Evolutionary conservation across 1,140 invertebrate species (phyloP), one percentile per base, ranked within the genome.

Genomic region (Polypedilum pembai): DNA sequence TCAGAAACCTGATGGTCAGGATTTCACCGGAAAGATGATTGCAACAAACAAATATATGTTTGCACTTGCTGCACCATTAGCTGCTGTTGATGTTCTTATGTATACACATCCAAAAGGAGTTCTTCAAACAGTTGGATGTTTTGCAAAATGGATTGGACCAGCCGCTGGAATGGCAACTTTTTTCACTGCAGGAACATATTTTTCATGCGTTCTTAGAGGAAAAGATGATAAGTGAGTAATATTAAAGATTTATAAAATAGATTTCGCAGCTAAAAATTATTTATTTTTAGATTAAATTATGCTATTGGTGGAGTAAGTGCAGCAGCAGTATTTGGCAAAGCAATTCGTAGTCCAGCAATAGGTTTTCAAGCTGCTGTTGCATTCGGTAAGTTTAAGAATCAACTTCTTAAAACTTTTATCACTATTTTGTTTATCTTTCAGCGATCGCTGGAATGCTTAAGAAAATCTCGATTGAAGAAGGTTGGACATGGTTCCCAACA

Each of bases 1-100:
- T 79, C 87, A 89, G 78, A 83, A 87, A n/a, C 90, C 90, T 0
- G 90, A 92, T 56, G 90, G 90, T 0, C 77, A 87, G 73, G 88
- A 90, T 78, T 85, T 88, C 40, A 80, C 86, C 69, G 83, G 86
- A 75, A 91, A 92, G 81, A 79, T 88, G 24, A 82, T 87, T 75
- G 86, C 84, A n/a, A 83, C 85, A 0, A 83, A 83, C 18, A 90
- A 88, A 83, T 85, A 85, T 78, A 85, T 85, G 0, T 75, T 82
- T 0, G n/a, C 83, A 0, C 76, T 80, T 8, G 86, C 87, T 21
- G 18, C 88, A 1, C 82, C 81, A 1, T 45, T 80, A 1, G 85
- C 83, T 2, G 83, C 86, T 18, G 77, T 83, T 40, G 90, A 92
- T 82, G 84, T 87, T 56, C 75, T 88, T 0, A 79, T 88, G 45